Base-by-base conservation (phyloP, 2,888 invertebrate genomes). In the Phaonia tiefii region DNA sequence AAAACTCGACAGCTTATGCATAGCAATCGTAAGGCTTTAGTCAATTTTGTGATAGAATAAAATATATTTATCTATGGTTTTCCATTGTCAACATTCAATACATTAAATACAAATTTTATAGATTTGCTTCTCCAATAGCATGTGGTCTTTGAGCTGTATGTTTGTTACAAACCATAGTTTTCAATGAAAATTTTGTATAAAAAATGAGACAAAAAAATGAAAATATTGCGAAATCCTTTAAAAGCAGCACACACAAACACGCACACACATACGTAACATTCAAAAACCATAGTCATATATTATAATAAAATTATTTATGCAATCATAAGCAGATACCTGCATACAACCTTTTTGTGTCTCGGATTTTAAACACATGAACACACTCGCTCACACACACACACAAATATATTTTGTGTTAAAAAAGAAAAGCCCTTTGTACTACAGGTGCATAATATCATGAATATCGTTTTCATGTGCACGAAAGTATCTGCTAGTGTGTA, bases 291-390 rank as follows among this genome's bases (percentile, higher is more conserved):
- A 31, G n/a, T 60, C 60, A 20, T 60, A 39, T 31, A 60, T 60
- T 60, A 60, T 60, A 60, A 60, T 60, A 60, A 60, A 31, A 60
- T 37, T 60, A 60, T 60, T 60, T 60, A 60, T 60, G 60, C 60
- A 60, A 39, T 60, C 60, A 60, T 60, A 39, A 60, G 39, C 60
- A 39, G 60, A 60, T 60, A 60, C 60, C 60, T 60, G 39, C 60
- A 60, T 39, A 60, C 60, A 37, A 60, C 37, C 39, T 60, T 60
- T 60, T 60, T 60, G 39, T 20, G 39, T 60, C 37, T 60, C 60
- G 17, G 10, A 10, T 11, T 60, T 37, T 31, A 8, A 31, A 31
- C 31, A 2, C 58, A 31, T 37, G 8, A 7, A 37, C 11, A 60
- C 39, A 51, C 20, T 20, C 51, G 20, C 22, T 10, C 22, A 22